Percentiles rank a stretch among this genome's conserved stretches.
Evolutionary conservation across 2,113 vertebrate species (phyloP).

Genomic region (Echinops telfairi): DNA sequence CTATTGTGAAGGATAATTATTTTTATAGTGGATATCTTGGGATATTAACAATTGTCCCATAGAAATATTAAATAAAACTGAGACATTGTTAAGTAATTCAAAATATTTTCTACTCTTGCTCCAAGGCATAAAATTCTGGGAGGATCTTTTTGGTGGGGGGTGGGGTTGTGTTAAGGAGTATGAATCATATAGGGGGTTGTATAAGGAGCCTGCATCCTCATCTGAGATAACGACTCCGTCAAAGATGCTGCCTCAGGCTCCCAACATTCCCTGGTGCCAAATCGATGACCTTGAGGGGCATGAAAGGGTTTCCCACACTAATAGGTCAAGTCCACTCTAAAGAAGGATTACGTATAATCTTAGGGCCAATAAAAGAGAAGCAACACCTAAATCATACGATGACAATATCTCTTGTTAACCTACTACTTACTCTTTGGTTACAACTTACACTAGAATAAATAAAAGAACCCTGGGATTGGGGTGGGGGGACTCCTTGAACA

Average conservation of each 20-base stretch:
- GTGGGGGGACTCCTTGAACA: background rate
- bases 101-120: background rate
- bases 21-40: background rate
- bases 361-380: background rate
- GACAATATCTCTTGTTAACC: background rate
- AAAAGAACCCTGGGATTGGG: background rate
- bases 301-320: no score
- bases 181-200: rapidly evolving
- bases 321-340: background rate
- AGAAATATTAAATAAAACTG: background rate
- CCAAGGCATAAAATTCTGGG: background rate
- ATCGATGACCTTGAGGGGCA: background rate
- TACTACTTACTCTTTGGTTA: background rate
- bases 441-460: background rate
- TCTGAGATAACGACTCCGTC: no score
- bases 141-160: background rate
- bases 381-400: rapidly evolving
- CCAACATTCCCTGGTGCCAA: background rate
- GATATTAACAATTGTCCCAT: background rate
- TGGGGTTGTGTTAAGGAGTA: background rate
- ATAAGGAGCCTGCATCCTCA: rapidly evolving
- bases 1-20: background rate
- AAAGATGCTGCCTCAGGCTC: background rate
- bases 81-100: background rate
- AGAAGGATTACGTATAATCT: background rate